phyloP scores from a whole-genome alignment of 2,797 vertebrate species.

The Pangasius larnaudii region DNA sequence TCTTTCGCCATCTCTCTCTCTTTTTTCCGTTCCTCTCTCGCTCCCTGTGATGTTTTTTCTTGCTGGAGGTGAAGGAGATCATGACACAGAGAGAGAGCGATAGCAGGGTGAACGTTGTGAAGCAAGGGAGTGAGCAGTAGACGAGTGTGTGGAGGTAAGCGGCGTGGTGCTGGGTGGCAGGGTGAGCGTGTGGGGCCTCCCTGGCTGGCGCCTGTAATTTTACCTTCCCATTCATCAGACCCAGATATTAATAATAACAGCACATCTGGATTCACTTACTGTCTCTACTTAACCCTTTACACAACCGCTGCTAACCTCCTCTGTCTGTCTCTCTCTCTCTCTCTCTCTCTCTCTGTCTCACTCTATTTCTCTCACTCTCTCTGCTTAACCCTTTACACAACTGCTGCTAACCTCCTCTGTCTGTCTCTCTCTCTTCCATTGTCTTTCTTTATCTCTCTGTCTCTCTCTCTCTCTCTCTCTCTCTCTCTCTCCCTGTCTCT shows the following conservation, averaged over 20 bases:
- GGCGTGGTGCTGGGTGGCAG: slow-evolving; percentile 76
- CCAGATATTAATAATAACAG: slow-evolving; percentile 94
- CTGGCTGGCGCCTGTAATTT: slow-evolving; percentile 83
- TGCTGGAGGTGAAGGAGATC: slow-evolving; percentile 19
- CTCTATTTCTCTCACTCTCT: slow-evolving; percentile 22
- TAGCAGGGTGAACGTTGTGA: slow-evolving; percentile 3
- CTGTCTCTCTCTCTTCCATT: neutral
- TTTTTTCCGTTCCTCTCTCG: neutral
- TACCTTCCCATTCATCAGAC: slow-evolving; percentile 95
- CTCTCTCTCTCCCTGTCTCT: neutral
- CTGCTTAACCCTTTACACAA: neutral
- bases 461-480: neutral
- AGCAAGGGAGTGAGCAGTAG: slow-evolving; percentile 17
- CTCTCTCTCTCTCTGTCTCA: slow-evolving; percentile 24
- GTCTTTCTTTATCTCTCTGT: neutral
- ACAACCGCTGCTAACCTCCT: neutral
- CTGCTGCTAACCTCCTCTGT: neutral
- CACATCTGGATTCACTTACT: slow-evolving; percentile 97
- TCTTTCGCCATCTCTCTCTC: neutral
- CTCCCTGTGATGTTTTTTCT: slow-evolving; percentile 14
- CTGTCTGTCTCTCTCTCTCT: slow-evolving; percentile 4
- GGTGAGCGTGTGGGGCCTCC: slow-evolving; percentile 72
- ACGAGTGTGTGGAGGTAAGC: slow-evolving; percentile 63
- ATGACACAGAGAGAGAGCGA: slow-evolving; percentile 19
- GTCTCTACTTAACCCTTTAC: slow-evolving; percentile 71